Evolutionary conservation across 2,888 invertebrate species (phyloP).

Genomic region (Chironomus tentans): DNA sequence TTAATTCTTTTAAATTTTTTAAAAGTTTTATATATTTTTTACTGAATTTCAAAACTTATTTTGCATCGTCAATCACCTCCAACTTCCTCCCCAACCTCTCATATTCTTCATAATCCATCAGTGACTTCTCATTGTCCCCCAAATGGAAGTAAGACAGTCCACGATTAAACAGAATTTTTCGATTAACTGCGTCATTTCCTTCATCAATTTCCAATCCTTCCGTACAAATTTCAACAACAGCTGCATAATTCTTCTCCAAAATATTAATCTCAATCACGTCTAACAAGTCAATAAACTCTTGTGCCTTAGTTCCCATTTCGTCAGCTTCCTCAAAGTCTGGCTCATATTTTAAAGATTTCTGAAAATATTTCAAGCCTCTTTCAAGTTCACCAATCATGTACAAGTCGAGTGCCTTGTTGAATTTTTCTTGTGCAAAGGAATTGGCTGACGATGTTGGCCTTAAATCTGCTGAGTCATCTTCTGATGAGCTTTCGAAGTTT

Average conservation of each 20-base stretch:
- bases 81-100: background rate
- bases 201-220: background rate
- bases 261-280: background rate
- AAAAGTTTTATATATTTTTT: too few species aligned
- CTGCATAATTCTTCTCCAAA: background rate
- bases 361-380: background rate
- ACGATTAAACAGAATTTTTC: background rate
- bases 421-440: background rate
- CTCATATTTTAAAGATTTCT: background rate
- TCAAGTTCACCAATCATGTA: background rate
- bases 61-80: background rate
- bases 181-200: background rate
- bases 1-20: too few species aligned
- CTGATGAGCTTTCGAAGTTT: background rate
- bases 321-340: background rate
- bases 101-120: slow-evolving; percentile 7
- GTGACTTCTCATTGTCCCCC: background rate
- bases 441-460: background rate
- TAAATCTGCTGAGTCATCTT: background rate
- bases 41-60: too few species aligned
- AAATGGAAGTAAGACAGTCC: background rate
- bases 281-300: background rate
- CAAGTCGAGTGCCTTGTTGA: background rate
- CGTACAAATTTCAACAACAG: background rate
- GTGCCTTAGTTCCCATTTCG: background rate